These are phyloP conservation scores for Heteromurus nitidus DNA, from an alignment of 2,888 invertebrate species.

Conservation along the genomic window DNA sequence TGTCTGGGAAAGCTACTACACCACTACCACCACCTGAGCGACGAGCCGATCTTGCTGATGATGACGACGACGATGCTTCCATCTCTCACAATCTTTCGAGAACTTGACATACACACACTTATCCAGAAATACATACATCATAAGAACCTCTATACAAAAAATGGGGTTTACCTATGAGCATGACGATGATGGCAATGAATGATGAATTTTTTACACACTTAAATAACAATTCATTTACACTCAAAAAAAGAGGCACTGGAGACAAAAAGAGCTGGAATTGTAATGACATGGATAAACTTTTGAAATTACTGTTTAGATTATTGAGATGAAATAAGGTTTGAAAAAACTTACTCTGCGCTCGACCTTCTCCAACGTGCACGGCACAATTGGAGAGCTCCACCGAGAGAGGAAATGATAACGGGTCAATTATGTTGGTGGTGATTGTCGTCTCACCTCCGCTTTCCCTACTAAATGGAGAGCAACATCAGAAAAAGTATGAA, in stretches of 20 bases:
- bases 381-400: conserved; percentile 62
- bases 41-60: not conserved
- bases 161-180: conserved; percentile 25
- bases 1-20: no score
- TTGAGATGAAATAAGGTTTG: not conserved
- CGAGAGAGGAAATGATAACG: conserved; percentile 28
- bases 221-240: conserved; percentile 9
- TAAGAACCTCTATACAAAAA: not conserved
- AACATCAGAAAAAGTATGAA: no score
- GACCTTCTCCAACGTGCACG: conserved; percentile 66
- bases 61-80: not conserved
- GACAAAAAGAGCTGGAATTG: not conserved
- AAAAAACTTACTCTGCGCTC: conserved; percentile 61
- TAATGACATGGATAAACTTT: no score
- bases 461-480: no score
- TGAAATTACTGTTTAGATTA: not conserved
- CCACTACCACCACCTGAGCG: conserved; percentile 32
- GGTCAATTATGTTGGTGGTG: not conserved
- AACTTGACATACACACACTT: no score
- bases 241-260: not conserved
- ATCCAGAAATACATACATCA: not conserved
- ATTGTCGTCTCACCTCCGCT: not conserved
- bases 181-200: conserved; percentile 20
- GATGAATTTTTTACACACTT: conserved; percentile 4
- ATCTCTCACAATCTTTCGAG: not conserved